Evolutionary conservation across 2,797 vertebrate species (phyloP).

Genomic region (Denticeps clupeoides): DNA sequence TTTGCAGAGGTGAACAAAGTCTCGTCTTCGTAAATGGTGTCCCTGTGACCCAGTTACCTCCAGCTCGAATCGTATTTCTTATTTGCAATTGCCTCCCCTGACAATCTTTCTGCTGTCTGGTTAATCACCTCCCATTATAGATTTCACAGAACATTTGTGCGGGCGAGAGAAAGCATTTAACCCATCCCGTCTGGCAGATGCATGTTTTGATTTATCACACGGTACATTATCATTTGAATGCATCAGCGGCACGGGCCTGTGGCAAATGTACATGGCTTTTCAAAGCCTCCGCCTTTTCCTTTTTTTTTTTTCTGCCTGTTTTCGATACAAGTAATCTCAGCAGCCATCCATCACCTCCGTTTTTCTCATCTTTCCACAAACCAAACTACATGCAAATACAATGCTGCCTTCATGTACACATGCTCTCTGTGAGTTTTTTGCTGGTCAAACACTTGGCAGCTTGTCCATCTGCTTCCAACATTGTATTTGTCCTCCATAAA

Average conservation of each 20-base stretch:
- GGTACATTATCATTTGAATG: conserved; percentile 31
- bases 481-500: too few relatives aligned
- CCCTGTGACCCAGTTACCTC: conserved; percentile 21
- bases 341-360: background rate
- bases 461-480: too few relatives aligned
- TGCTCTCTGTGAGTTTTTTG: too few relatives aligned
- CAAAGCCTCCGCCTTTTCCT: conserved; percentile 19
- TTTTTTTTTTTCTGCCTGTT: conserved; percentile 20
- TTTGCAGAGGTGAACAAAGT: background rate
- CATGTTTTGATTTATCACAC: conserved; percentile 36
- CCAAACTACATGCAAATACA: too few relatives aligned
- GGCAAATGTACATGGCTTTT: conserved; percentile 9
- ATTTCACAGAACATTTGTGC: conserved; percentile 23
- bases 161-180: conserved; percentile 25
- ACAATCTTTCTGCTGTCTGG: conserved; percentile 14
- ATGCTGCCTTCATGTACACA: too few relatives aligned
- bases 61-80: conserved; percentile 6
- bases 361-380: background rate
- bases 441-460: too few relatives aligned
- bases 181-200: conserved; percentile 9
- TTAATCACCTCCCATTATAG: conserved; percentile 30
- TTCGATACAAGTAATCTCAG: conserved; percentile 16
- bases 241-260: conserved; percentile 20
- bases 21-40: conserved; percentile 8
- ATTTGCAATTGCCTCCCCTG: conserved; percentile 9